phyloP scores from a whole-genome alignment of 1,140 invertebrate species.

The Philopotamus ludificatus region DNA sequence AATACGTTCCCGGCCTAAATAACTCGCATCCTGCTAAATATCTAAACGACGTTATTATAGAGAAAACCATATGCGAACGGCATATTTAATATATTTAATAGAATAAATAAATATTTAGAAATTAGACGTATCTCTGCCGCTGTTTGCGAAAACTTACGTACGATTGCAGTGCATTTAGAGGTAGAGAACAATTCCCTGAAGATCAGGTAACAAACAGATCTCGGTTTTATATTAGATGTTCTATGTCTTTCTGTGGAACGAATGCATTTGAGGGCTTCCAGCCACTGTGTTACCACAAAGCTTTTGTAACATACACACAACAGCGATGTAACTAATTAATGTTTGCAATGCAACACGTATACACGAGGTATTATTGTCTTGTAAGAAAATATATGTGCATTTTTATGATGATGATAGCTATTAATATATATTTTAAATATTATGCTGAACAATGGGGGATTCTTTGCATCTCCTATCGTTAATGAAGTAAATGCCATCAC shows the following conservation, averaged over 20 bases:
- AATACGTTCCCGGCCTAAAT: neutral
- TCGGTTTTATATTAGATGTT: conserved; percentile 19
- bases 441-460: no score
- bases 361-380: no score
- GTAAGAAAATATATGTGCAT: no score
- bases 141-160: no score
- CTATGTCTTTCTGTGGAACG: neutral
- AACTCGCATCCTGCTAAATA: neutral
- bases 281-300: neutral
- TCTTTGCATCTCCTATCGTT: no score
- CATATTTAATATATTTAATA: no score
- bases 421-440: neutral
- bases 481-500: neutral
- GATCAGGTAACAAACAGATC: conserved; percentile 2
- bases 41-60: neutral
- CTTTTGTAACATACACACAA: neutral
- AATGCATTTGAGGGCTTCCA: conserved; percentile 2
- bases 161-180: no score
- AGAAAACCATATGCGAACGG: no score
- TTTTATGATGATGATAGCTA: neutral
- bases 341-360: no score
- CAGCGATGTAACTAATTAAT: no score
- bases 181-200: neutral
- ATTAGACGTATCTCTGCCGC: no score
- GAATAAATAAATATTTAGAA: no score